Conservation (phyloP, 2,113 vertebrate genomes). For the Rhea pennata region DNA sequence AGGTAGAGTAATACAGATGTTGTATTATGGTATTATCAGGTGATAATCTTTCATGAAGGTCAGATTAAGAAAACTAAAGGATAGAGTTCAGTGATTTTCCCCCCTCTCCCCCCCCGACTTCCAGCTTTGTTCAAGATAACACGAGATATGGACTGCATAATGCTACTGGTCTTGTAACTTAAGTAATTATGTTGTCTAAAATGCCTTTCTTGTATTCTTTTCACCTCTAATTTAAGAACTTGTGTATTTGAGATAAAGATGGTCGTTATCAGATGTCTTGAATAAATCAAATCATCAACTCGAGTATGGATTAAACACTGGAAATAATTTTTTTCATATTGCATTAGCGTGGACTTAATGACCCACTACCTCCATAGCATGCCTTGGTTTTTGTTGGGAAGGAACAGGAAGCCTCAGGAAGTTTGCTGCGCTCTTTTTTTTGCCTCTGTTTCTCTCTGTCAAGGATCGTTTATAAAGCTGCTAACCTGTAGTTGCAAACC, state of each 20-base stretch:
- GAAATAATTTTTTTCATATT: background rate
- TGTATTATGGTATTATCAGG: background rate
- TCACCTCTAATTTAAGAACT: background rate
- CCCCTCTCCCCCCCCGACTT: background rate
- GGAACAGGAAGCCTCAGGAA: background rate
- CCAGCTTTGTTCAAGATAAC: background rate
- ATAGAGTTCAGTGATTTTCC: background rate
- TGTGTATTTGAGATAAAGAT: background rate
- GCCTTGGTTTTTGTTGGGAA: background rate
- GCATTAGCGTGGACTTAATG: background rate
- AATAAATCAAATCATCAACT: background rate
- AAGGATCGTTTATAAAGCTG: background rate
- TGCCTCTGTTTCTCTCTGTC: background rate
- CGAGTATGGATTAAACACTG: background rate
- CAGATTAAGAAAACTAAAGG: background rate
- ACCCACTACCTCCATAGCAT: background rate
- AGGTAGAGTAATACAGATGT: background rate
- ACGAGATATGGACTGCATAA: background rate
- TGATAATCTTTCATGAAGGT: background rate
- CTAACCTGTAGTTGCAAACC: background rate
- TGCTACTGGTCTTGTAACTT: background rate
- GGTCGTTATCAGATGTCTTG: background rate
- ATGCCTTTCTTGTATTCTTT: background rate
- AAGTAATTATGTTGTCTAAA: background rate
- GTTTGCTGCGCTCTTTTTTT: background rate